phyloP scores from a whole-genome alignment of 2,797 vertebrate genomes.

The Amphiprion clarkii region DNA sequence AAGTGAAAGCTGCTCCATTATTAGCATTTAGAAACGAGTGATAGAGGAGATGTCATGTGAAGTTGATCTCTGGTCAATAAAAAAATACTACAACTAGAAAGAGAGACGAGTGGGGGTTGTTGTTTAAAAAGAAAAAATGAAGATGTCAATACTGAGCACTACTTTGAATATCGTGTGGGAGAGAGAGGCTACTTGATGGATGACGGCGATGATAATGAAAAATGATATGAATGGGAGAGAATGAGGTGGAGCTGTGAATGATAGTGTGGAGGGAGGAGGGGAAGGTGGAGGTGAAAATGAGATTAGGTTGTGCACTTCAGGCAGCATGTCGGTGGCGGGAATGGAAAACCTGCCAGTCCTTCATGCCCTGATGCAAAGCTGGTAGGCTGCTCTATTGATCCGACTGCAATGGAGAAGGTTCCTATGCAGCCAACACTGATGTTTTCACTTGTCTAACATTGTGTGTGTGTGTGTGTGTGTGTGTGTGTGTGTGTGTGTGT shows the following conservation, averaged over 20 bases:
- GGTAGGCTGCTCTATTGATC: slow-evolving; percentile 63
- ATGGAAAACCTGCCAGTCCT: slow-evolving; percentile 58
- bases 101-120: not conserved
- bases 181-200: slow-evolving; percentile 64
- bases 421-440: slow-evolving; percentile 26
- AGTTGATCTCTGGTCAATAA: slow-evolving; percentile 62
- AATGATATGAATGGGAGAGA: slow-evolving; percentile 65
- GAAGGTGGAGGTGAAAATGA: slow-evolving; percentile 54
- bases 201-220: slow-evolving; percentile 64
- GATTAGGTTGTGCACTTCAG: slow-evolving; percentile 66
- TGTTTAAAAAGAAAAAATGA: slow-evolving; percentile 58
- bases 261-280: slow-evolving; percentile 21
- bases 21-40: slow-evolving; percentile 56
- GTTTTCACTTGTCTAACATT: slow-evolving; percentile 43
- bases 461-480: not conserved
- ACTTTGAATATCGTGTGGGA: slow-evolving; percentile 56
- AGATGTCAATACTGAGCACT: slow-evolving; percentile 60
- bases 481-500: slow-evolving; percentile 13
- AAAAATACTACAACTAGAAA: slow-evolving; percentile 46
- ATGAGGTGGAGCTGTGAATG: slow-evolving; percentile 54
- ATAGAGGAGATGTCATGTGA: slow-evolving; percentile 52
- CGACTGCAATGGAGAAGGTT: slow-evolving; percentile 46
- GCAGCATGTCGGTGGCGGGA: slow-evolving; percentile 63
- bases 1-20: slow-evolving; percentile 51
- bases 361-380: slow-evolving; percentile 54